Percentiles rank a stretch among this genome's conserved stretches.
phyloP scores from a whole-genome alignment of 2,797 vertebrate species.

The Tragelaphus oryx region DNA sequence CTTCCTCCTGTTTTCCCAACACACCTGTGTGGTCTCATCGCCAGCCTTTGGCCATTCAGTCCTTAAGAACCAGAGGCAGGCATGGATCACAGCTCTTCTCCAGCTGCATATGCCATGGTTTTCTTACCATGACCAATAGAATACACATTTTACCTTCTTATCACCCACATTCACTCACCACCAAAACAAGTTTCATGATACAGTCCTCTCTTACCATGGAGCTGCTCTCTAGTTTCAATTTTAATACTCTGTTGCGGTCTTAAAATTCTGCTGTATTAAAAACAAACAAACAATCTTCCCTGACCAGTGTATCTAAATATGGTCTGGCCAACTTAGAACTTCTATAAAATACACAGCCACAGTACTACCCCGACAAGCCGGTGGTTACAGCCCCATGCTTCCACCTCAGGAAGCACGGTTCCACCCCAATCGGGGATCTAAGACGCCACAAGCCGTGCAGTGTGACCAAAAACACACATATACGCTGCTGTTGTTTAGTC shows the following conservation, averaged over 20 bases:
- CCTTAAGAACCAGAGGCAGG: background rate
- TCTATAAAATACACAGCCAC: background rate
- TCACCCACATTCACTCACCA: background rate
- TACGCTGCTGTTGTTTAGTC: background rate
- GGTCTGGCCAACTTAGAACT: background rate
- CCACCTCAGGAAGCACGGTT: background rate
- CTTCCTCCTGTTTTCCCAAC: background rate
- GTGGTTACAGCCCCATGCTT: background rate
- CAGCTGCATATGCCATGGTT: background rate
- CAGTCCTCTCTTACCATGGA: background rate
- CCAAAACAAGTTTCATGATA: background rate
- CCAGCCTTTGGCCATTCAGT: background rate
- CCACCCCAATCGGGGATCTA: background rate
- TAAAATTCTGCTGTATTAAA: background rate
- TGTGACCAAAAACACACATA: background rate
- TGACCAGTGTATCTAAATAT: background rate
- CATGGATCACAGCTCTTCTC: background rate
- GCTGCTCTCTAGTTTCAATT: background rate
- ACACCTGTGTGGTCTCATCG: background rate
- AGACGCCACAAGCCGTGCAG: background rate
- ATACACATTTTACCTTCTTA: background rate
- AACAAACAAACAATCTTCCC: background rate
- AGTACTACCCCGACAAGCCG: background rate
- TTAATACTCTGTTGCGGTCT: background rate
- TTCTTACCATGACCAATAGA: background rate